A percentile compares a stretch with the other conserved stretches of the same genome.
Conservation (phyloP, 2,113 vertebrate species). For the Sinocyclocheilus anshuiensis region DNA sequence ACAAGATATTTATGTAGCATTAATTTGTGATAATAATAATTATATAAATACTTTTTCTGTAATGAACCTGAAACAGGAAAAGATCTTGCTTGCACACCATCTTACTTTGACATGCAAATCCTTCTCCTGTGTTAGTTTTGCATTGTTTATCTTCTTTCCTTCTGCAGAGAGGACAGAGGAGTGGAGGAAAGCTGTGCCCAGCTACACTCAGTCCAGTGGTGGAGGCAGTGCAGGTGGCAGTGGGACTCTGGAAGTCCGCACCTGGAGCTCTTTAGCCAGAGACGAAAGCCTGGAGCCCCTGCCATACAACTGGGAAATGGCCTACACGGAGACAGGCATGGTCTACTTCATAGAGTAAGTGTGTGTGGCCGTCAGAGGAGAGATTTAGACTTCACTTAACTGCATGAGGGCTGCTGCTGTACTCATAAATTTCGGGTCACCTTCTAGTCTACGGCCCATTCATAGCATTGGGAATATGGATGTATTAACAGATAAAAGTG, state of each 20-base stretch:
- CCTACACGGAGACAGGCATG: constrained; percentile 96
- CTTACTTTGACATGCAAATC: constrained; percentile 45
- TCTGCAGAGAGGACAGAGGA: constrained; percentile 53
- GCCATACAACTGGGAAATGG: constrained; percentile 98
- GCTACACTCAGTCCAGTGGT: constrained; percentile 90
- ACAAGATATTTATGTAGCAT: neutral
- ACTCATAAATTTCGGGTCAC: neutral
- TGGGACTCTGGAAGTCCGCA: constrained; percentile 86
- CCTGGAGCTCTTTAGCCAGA: constrained; percentile 82
- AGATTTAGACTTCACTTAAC: constrained; percentile 3
- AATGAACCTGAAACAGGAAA: neutral
- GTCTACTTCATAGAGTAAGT: constrained; percentile 99
- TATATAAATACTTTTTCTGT: neutral
- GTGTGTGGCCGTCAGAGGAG: neutral
- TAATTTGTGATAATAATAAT: neutral
- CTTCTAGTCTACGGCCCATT: neutral
- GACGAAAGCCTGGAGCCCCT: constrained; percentile 91
- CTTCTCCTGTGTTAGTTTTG: constrained; percentile 6
- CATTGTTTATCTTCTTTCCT: constrained; percentile 34
- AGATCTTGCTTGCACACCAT: neutral
- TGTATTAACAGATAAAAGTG: neutral
- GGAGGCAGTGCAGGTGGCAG: constrained; percentile 59
- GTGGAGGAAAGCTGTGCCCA: constrained; percentile 92
- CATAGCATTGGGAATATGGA: neutral
- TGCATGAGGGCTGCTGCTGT: neutral